A percentile compares a stretch with the other conserved stretches of the same genome.
Evolutionary conservation across 2,888 invertebrate species (phyloP).

Genomic region (Plebejus melissa): DNA sequence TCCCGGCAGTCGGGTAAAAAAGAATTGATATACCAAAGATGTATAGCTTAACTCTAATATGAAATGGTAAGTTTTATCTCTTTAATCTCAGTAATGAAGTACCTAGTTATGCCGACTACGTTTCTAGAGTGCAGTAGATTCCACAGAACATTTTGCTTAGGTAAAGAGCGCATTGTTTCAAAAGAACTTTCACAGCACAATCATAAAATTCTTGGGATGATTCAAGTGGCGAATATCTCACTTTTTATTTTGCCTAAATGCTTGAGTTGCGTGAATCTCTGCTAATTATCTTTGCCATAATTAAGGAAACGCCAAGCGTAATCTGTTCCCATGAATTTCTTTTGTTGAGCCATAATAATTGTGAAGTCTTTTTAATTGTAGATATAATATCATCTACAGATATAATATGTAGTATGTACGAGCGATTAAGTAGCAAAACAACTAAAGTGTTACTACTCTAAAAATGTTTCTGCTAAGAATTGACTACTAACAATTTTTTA

Average conservation of each 20-base stretch:
- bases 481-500: too few relatives aligned
- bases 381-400: neutral
- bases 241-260: slow-evolving; percentile 14
- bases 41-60: too few relatives aligned
- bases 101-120: neutral
- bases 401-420: neutral
- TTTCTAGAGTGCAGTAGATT: neutral
- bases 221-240: neutral
- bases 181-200: neutral
- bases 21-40: too few relatives aligned
- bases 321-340: slow-evolving; percentile 10
- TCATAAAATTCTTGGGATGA: neutral
- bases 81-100: neutral
- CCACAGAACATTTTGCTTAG: neutral
- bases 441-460: too few relatives aligned
- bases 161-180: neutral
- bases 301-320: slow-evolving; percentile 6
- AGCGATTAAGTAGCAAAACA: too few relatives aligned
- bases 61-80: neutral
- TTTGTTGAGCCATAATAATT: neutral
- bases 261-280: slow-evolving; percentile 4
- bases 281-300: slow-evolving; percentile 9
- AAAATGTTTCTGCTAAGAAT: too few relatives aligned
- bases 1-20: too few relatives aligned
- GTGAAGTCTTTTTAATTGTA: neutral